Evolutionary conservation across 2,797 vertebrate genomes (phyloP).

Genomic region (Agapornis canus): DNA sequence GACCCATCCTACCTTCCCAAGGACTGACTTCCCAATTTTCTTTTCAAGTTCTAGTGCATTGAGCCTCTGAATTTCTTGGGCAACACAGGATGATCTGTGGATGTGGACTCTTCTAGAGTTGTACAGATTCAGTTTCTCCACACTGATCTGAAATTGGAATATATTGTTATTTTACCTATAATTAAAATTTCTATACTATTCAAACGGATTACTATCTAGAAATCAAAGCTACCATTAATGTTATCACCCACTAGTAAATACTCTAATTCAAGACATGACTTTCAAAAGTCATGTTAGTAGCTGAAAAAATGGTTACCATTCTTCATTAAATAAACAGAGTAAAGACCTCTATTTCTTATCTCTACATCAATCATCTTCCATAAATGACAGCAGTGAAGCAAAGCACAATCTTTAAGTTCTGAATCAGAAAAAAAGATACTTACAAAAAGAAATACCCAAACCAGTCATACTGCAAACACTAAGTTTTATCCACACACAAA

Average conservation of each 20-base stretch:
- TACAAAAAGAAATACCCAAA: neutral
- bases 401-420: neutral
- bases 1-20: slow-evolving; percentile 87
- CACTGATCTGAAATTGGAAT: slow-evolving; percentile 81
- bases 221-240: neutral
- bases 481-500: neutral
- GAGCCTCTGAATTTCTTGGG: slow-evolving; percentile 92
- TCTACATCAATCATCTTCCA: neutral
- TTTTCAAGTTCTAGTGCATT: slow-evolving; percentile 84
- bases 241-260: neutral
- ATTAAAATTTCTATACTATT: neutral
- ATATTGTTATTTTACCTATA: neutral
- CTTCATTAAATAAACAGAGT: neutral
- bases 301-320: neutral
- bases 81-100: slow-evolving; percentile 90
- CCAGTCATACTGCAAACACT: neutral
- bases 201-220: neutral
- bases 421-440: neutral
- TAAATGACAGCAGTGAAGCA: neutral
- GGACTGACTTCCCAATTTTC: slow-evolving; percentile 93
- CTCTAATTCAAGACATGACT: neutral
- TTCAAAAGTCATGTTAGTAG: neutral
- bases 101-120: slow-evolving; percentile 89
- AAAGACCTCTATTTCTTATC: neutral
- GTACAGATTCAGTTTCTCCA: slow-evolving; percentile 93